These are phyloP conservation scores for Drosophila orena DNA, from an alignment of 1,140 invertebrate genomes.

Conservation along the genomic window DNA sequence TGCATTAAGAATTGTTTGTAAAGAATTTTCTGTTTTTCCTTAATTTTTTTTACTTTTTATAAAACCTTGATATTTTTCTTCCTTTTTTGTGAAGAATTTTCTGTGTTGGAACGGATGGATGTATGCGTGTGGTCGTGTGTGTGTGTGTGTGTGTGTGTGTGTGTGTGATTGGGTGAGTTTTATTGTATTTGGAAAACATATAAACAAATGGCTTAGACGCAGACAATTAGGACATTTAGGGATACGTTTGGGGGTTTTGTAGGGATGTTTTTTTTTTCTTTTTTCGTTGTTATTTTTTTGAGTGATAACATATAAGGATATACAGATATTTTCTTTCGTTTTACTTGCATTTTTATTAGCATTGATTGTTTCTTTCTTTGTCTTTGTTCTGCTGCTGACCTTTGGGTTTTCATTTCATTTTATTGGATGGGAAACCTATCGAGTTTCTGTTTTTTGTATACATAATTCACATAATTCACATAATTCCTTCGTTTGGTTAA, in stretches of 20 bases:
- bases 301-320: slow-evolving; percentile 78
- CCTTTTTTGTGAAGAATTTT: slow-evolving; percentile 43
- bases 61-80: slow-evolving; percentile 15
- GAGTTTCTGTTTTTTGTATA: slow-evolving; percentile 44
- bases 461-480: slow-evolving; percentile 40
- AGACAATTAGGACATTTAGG: slow-evolving; percentile 86
- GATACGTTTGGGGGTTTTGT: slow-evolving; percentile 74
- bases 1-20: slow-evolving; percentile 74
- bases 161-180: slow-evolving; percentile 52
- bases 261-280: slow-evolving; percentile 40
- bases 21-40: slow-evolving; percentile 60
- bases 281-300: slow-evolving; percentile 47
- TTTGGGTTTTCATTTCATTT: slow-evolving; percentile 38
- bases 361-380: slow-evolving; percentile 49
- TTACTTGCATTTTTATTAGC: slow-evolving; percentile 61
- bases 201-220: slow-evolving; percentile 86
- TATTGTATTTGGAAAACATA: slow-evolving; percentile 83
- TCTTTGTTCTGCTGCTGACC: slow-evolving; percentile 30
- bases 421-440: slow-evolving; percentile 27
- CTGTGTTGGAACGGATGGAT: slow-evolving; percentile 47
- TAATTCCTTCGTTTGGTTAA: slow-evolving; percentile 39
- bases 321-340: slow-evolving; percentile 62
- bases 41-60: slow-evolving; percentile 45
- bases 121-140: slow-evolving; percentile 42
- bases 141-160: slow-evolving; percentile 36